Evolutionary conservation across 2,113 vertebrate genomes (phyloP), one percentile per base, ranked within the genome.

Genomic region (Elanus axillaris): DNA sequence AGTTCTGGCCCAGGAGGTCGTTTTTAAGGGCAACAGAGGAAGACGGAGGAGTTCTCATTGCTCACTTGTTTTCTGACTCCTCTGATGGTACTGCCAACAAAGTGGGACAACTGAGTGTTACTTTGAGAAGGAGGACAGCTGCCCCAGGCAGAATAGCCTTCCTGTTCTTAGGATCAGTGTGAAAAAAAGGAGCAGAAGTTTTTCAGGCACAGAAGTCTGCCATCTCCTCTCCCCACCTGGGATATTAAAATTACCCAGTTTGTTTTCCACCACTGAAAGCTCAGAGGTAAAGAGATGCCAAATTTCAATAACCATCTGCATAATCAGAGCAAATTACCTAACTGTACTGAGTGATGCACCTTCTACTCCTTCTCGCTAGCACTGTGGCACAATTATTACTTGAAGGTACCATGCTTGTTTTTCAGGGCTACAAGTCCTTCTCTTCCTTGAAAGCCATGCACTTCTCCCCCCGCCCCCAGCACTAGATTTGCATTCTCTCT

Each of bases 291-390:
- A 74, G 75, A 88, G 59, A 25, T 93, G 92, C 88, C 86, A 91
- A 87, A 50, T 93, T 94, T 92, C 84, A 75, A 42, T 68, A 94
- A 63, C 82, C 40, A 48, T 92, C 56, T 93, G 50, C 34, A 85
- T 95, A 90, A 94, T 94, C 87, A 86, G 77, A 91, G 71, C 91
- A 90, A 91, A 93, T 92, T 69, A 64, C 66, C 66, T 89, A 91
- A 93, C 86, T 91, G 93, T 94, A 85, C 81, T 45, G 66, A 92
- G 90, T 60, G 87, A 79, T 89, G 81, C 81, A 79, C 31, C 40
- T 93, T 96, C 74, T 64, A 0, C 43, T 89, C 60, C 84, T 81
- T 59, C 89, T 90, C 5, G 6, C 53, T 60, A 23, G 86, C 62
- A 5, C 21, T 52, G 78, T 79, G 86, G 86, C 53, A 32, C 55